These are phyloP conservation scores for Cryptoblepharus egeriae DNA, from an alignment of 2,797 vertebrate species.

Conservation along the genomic window DNA sequence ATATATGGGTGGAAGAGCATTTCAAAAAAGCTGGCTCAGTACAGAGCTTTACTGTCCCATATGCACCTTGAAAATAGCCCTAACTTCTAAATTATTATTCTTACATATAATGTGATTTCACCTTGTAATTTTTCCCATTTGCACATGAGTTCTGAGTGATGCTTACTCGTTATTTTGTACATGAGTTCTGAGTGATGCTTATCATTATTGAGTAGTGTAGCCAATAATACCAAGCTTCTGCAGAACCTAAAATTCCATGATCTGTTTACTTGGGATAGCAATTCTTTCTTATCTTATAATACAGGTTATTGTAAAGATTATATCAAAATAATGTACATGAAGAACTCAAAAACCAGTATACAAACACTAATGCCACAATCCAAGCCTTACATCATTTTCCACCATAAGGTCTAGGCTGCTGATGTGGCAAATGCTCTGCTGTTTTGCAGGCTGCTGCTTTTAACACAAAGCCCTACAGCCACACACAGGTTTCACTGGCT, in stretches of 20 bases:
- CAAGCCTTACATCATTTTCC: no score
- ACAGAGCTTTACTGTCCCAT: neutral
- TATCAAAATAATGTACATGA: no score
- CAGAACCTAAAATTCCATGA: neutral
- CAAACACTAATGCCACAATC: no score
- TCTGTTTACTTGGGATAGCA: neutral
- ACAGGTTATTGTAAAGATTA: no score
- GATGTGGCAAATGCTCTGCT: no score
- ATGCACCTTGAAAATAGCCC: neutral
- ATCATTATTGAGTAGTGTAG: neutral
- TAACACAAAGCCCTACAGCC: no score
- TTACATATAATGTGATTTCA: fast-evolving
- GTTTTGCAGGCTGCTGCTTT: no score
- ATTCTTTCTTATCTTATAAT: no score
- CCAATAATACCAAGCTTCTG: neutral
- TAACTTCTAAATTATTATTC: neutral
- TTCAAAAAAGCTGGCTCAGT: neutral
- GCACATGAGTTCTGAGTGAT: fast-evolving
- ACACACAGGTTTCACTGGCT: no score
- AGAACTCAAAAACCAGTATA: no score
- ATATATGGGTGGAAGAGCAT: neutral
- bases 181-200: neutral
- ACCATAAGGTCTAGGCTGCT: no score
- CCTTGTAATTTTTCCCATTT: neutral
- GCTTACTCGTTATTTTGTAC: neutral